A percentile compares a stretch with the other conserved stretches of the same genome.
Conservation (phyloP, 2,113 vertebrate species). For the Leptodactylus fuscus region DNA sequence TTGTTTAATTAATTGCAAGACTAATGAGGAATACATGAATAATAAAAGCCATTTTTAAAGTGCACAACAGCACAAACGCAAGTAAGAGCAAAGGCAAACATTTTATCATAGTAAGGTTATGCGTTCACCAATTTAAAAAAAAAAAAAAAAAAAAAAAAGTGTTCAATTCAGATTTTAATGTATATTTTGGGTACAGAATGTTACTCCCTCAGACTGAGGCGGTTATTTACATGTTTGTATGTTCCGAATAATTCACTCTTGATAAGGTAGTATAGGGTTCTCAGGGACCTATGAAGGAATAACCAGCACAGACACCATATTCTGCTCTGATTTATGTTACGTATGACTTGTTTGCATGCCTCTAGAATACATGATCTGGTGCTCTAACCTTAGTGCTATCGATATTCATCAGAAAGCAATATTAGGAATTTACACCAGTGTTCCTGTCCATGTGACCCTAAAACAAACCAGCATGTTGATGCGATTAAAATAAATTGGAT, state of each 20-base stretch:
- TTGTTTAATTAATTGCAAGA: constrained; percentile 32
- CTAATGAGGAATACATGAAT: constrained; percentile 24
- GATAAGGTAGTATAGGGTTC: too few species aligned
- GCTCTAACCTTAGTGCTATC: background rate
- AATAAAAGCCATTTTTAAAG: too few species aligned
- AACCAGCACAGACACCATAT: background rate
- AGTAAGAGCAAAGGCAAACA: too few species aligned
- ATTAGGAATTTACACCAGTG: background rate
- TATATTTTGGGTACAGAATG: too few species aligned
- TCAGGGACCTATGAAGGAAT: background rate
- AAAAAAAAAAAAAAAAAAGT: too few species aligned
- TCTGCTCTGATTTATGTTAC: too few species aligned
- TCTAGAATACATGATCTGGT: background rate
- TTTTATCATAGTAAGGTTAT: too few species aligned
- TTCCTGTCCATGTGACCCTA: background rate
- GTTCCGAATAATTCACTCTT: too few species aligned
- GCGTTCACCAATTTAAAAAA: too few species aligned
- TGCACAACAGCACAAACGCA: too few species aligned
- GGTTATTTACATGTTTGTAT: background rate
- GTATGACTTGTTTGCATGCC: background rate
- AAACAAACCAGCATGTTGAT: background rate
- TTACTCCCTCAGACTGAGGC: too few species aligned
- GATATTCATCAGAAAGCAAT: background rate
- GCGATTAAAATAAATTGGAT: background rate
- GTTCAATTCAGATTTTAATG: too few species aligned